phyloP scores from a whole-genome alignment of 2,113 vertebrate genomes.

The human (Homo sapiens) region DNA sequence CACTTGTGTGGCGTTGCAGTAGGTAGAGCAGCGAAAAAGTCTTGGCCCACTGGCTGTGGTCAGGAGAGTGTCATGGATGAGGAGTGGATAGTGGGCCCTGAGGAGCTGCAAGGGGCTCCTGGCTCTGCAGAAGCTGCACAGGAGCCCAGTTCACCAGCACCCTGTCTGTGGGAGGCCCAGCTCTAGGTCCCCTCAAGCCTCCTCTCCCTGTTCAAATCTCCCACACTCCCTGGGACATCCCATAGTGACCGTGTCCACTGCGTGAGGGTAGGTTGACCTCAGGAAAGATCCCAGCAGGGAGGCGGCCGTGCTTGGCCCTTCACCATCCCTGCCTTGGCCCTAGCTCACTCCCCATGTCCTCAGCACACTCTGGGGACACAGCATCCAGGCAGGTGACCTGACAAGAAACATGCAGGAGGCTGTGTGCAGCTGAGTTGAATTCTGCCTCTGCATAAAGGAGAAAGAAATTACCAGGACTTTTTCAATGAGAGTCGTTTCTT shows the following conservation, averaged over 20 bases:
- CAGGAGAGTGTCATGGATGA: accelerated
- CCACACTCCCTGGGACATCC: neutral
- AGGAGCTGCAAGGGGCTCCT: neutral
- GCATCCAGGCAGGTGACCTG: neutral
- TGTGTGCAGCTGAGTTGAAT: neutral
- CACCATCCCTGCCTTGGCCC: neutral
- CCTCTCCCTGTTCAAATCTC: neutral
- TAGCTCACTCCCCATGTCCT: neutral
- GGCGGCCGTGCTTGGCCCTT: accelerated
- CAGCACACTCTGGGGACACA: neutral
- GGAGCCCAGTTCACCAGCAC: accelerated
- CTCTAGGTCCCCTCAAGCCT: neutral
- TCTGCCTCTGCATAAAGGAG: neutral
- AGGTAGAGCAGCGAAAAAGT: too few relatives aligned
- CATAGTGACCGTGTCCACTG: too few relatives aligned
- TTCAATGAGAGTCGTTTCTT: accelerated
- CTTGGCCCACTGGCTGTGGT: neutral
- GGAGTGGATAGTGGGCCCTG: neutral
- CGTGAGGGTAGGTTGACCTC: accelerated
- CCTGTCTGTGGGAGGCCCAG: accelerated
- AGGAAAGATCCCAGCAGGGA: neutral
- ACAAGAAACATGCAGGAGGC: neutral
- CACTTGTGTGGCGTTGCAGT: neutral
- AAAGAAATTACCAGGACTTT: neutral
- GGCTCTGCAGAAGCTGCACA: neutral